Evolutionary conservation across 2,888 invertebrate genomes (phyloP).

Genomic region (Nymphalis c-album): DNA sequence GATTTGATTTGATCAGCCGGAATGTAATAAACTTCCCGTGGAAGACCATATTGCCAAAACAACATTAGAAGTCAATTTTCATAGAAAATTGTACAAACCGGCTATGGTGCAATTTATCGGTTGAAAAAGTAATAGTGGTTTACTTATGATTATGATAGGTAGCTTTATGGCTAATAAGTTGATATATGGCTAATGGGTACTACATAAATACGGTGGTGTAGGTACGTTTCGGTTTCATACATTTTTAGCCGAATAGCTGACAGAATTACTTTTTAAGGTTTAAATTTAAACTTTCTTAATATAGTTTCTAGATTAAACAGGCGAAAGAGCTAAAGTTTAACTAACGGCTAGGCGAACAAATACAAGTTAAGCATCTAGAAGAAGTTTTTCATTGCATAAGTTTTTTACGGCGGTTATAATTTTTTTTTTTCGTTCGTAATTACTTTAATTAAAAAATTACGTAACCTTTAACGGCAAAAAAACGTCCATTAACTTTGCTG

Average conservation of each 20-base stretch:
- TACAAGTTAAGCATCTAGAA: neutral
- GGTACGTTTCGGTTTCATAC: neutral
- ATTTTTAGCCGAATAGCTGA: neutral
- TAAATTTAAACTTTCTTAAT: constrained; percentile 10
- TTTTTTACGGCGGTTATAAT: neutral
- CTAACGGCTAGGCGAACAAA: constrained; percentile 14
- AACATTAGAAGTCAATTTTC: too few species aligned
- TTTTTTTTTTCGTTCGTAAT: neutral
- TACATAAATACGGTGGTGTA: too few species aligned
- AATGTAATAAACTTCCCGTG: too few species aligned
- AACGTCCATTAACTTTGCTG: too few species aligned
- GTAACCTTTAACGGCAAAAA: neutral
- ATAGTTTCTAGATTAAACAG: constrained; percentile 14
- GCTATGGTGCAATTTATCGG: too few species aligned
- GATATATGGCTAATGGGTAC: neutral
- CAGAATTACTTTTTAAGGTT: neutral
- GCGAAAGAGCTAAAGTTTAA: constrained; percentile 14
- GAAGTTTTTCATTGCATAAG: neutral
- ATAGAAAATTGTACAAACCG: too few species aligned
- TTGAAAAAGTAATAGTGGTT: too few species aligned
- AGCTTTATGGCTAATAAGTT: too few species aligned
- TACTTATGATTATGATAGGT: too few species aligned
- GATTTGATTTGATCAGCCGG: too few species aligned
- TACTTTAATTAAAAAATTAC: neutral
- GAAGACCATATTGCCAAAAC: too few species aligned